Evolutionary conservation across 2,797 vertebrate species (phyloP), one percentile per base, ranked within the genome.

Genomic region (Poeciliopsis turneri): DNA sequence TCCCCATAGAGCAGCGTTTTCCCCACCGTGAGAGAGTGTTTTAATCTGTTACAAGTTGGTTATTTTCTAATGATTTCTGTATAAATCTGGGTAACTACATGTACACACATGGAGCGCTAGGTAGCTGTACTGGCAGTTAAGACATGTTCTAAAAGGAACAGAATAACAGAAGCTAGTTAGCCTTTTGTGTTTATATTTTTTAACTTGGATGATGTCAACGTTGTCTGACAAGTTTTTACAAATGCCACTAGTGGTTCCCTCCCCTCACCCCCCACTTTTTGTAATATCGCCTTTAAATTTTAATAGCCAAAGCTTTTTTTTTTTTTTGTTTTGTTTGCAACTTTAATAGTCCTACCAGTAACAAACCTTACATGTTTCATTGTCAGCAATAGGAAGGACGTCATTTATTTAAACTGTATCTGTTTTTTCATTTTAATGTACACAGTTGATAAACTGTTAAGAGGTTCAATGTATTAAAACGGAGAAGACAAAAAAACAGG

Each of bases 391-490:
- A 86, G 81, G 76, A 89, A 82, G 76, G 89, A 78, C 87, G 86
- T 86, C 87, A 85, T 91, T 82, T 91, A 89, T 93, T 89, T 93
- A 89, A 93, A 86, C 74, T 78, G 68, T 89, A 86, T 88, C 83
- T 90, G 79, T 89, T 93, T 89, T 76, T 91, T 88, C 74, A 84
- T 78, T 72, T 61, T 80, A 72, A 87, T 88, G 83, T 86, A 61
- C 82, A 88, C 82, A 61, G 78, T 86, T 88, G 86, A 84, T 83
- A 82, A 75, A 87, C 87, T 92, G 84, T 93, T 85, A 68, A 90
- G 86, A 91, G 74, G 81, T 93, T 93, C 82, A 89, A 61, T 92
- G 90, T 93, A 91, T 90, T 91, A 85, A 89, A 77, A 59, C 28
- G 16, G 23, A 70, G n/a, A 13, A 33, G 46, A 47, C 13, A 46